A percentile compares a stretch with the other conserved stretches of the same genome.
Conservation (phyloP, 2,888 invertebrate species). For the Notocelia uddmanniana region DNA sequence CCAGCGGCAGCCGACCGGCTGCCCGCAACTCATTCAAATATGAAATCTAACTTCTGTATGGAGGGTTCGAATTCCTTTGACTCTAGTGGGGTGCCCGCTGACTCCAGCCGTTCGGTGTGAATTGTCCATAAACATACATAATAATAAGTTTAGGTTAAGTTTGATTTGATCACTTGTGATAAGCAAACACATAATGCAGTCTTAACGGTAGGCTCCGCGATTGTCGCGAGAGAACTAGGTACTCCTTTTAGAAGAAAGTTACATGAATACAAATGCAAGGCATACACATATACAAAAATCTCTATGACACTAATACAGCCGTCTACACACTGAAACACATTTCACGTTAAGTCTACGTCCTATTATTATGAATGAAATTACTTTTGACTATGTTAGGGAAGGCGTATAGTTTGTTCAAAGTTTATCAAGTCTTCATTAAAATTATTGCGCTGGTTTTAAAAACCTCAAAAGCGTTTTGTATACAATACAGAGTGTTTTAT, state of each 20-base stretch:
- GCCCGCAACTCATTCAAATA: too few species aligned
- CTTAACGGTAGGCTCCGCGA: constrained; percentile 20
- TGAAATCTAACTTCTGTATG: too few species aligned
- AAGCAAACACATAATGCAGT: constrained; percentile 37
- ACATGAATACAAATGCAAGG: constrained; percentile 21
- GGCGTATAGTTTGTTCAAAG: constrained; percentile 32
- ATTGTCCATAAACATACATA: constrained; percentile 25
- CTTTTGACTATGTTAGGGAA: constrained; percentile 25
- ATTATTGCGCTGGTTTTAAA: constrained; percentile 35
- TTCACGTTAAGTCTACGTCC: constrained; percentile 20
- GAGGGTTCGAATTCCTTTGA: too few species aligned
- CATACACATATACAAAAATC: constrained; percentile 13
- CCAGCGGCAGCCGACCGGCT: too few species aligned
- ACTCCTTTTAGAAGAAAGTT: constrained; percentile 4
- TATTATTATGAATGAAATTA: constrained; percentile 11
- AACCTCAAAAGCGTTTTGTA: constrained; percentile 40
- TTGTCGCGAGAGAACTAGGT: constrained; percentile 10
- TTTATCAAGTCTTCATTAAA: constrained; percentile 32
- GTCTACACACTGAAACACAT: constrained; percentile 33
- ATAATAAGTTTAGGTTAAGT: neutral
- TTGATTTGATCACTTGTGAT: constrained; percentile 22
- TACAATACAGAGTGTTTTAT: constrained; percentile 44
- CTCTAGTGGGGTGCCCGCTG: too few species aligned
- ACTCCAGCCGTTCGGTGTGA: too few species aligned
- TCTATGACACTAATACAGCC: constrained; percentile 15